Evolutionary conservation across 2,113 vertebrate genomes (phyloP).

Genomic region (Clarias gariepinus): DNA sequence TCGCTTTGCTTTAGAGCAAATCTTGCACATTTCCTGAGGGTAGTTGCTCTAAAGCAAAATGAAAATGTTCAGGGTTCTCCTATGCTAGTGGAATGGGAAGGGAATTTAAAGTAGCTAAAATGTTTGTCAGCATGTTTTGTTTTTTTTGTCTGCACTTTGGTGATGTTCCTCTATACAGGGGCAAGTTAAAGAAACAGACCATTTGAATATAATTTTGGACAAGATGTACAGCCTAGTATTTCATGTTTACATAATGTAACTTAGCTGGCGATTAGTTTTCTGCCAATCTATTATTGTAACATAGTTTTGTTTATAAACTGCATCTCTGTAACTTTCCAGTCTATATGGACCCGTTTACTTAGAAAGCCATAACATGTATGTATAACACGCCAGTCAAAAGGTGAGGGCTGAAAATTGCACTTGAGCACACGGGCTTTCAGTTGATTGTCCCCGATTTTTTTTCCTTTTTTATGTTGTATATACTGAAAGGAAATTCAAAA

Average conservation of each 20-base stretch:
- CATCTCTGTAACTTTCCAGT: conserved; percentile 76
- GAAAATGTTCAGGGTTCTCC: conserved; percentile 47
- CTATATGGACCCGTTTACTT: conserved; percentile 79
- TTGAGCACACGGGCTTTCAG: conserved; percentile 65
- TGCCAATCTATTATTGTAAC: conserved; percentile 81
- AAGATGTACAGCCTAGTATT: conserved; percentile 86
- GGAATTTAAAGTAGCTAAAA: conserved; percentile 62
- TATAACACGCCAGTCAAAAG: conserved; percentile 70
- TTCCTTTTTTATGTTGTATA: conserved; percentile 8
- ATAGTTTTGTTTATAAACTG: conserved; percentile 72
- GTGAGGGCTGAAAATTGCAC: conserved; percentile 76
- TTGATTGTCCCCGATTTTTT: conserved; percentile 44
- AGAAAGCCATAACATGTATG: conserved; percentile 83
- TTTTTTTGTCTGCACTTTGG: conserved; percentile 78
- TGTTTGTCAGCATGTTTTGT: conserved; percentile 65
- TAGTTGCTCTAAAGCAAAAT: conserved; percentile 15
- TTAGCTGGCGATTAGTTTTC: conserved; percentile 74
- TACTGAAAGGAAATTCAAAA: conserved; percentile 49
- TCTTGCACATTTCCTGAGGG: background rate
- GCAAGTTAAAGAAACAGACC: conserved; percentile 67
- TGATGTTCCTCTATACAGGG: conserved; percentile 66
- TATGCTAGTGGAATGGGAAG: conserved; percentile 50
- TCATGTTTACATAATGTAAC: conserved; percentile 94
- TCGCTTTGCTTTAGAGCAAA: background rate
- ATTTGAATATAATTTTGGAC: conserved; percentile 89